Evolutionary conservation across 2,113 vertebrate genomes (phyloP).

Genomic region (Mionectes macconnelli): DNA sequence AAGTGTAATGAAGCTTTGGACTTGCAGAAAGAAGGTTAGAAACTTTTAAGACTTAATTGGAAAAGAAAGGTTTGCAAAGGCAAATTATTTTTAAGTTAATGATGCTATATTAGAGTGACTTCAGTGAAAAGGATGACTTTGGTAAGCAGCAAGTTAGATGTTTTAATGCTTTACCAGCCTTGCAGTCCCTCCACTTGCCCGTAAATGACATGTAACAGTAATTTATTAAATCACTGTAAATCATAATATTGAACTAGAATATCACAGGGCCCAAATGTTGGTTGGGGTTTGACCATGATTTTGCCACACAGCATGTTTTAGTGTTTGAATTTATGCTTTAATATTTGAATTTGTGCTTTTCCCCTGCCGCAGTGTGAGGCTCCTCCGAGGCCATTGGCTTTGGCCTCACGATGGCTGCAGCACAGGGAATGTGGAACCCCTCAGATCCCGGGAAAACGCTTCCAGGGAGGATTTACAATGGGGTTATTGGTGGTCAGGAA

Average conservation of each 20-base stretch:
- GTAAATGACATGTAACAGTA: neutral
- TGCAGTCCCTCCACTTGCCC: neutral
- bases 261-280: neutral
- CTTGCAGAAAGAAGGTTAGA: neutral
- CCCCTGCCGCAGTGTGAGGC: neutral
- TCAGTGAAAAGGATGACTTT: neutral
- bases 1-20: rapidly evolving
- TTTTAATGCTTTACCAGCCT: neutral
- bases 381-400: rapidly evolving
- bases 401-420: rapidly evolving
- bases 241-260: neutral
- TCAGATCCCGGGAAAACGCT: rapidly evolving
- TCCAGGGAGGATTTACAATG: neutral
- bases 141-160: neutral
- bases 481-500: rapidly evolving
- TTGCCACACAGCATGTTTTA: neutral
- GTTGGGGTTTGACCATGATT: neutral
- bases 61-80: neutral
- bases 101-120: neutral
- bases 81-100: neutral
- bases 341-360: neutral
- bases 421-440: rapidly evolving
- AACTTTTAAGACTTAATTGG: neutral
- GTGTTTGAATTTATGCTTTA: neutral
- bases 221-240: neutral